A percentile compares a stretch with the other conserved stretches of the same genome.
phyloP scores from a whole-genome alignment of 1,140 invertebrate genomes.

The Belonocnema kinseyi region DNA sequence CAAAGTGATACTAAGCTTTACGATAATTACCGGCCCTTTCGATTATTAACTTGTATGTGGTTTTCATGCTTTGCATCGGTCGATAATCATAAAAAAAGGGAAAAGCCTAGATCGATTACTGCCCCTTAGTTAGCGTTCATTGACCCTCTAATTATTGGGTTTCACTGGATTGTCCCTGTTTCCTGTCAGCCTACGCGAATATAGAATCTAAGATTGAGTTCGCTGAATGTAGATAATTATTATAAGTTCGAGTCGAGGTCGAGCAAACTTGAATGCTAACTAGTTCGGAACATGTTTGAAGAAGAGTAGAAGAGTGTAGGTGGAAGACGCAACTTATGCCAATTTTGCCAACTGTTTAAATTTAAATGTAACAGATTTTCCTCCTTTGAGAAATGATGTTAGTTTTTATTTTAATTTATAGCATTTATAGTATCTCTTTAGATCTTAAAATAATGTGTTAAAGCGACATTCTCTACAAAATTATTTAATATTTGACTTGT shows the following conservation, averaged over 20 bases:
- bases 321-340: background rate
- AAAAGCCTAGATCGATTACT: background rate
- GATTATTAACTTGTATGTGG: too few relatives aligned
- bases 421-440: too few relatives aligned
- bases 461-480: too few relatives aligned
- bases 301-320: background rate
- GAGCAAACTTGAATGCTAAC: background rate
- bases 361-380: background rate
- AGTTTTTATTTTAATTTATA: too few relatives aligned
- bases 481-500: too few relatives aligned
- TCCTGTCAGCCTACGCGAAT: background rate
- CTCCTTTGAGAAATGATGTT: too few relatives aligned
- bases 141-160: background rate
- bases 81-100: background rate
- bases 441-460: too few relatives aligned
- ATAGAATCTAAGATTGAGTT: background rate
- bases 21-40: background rate
- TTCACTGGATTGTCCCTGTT: background rate
- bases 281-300: constrained; percentile 10
- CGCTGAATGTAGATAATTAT: background rate
- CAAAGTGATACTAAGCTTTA: background rate
- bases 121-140: background rate
- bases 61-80: background rate
- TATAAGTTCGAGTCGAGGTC: background rate
- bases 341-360: background rate